Evolutionary conservation across 2,113 vertebrate species (phyloP).

Genomic region (Bos taurus): ARS-UCD2.0 NC_037334.1:48720501-48721000

Average conservation of each 20-base stretch:
- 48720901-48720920: neutral
- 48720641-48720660: neutral
- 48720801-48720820: neutral
- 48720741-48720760: neutral
- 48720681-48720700: neutral
- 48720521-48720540: neutral
- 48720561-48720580: neutral
- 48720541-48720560: neutral
- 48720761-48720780: neutral
- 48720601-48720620: neutral
- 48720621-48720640: neutral
- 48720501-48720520: neutral
- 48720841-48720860: fast-evolving
- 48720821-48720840: neutral
- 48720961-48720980: neutral
- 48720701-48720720: neutral
- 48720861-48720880: neutral
- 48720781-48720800: neutral
- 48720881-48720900: neutral
- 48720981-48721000: neutral
- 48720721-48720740: neutral
- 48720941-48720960: neutral
- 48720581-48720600: neutral
- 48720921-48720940: neutral
- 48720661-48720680: neutral